A percentile compares a stretch with the other conserved stretches of the same genome.
Conservation (phyloP, 2,113 vertebrate genomes). For the Anolis carolinensis region DNA sequence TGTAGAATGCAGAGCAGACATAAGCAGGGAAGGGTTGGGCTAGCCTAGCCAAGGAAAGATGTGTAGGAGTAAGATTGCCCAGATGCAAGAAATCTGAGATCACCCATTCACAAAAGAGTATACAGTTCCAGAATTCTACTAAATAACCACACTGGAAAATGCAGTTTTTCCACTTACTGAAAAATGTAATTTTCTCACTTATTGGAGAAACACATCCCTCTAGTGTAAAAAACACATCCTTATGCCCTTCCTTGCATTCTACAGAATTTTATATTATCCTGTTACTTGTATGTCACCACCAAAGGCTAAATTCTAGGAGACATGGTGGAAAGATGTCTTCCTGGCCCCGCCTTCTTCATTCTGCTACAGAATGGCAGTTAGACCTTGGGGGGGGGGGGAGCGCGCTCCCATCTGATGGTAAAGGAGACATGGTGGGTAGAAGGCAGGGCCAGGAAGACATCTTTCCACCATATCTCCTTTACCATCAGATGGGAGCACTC, state of each 20-base stretch:
- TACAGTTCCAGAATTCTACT: background rate
- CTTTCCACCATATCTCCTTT: too few species aligned
- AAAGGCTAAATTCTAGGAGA: too few species aligned
- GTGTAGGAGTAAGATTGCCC: background rate
- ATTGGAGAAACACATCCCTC: background rate
- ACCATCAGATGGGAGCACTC: too few species aligned
- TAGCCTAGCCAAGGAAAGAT: background rate
- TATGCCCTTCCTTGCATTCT: background rate
- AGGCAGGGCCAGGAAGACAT: too few species aligned
- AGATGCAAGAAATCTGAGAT: background rate
- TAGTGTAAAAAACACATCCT: too few species aligned
- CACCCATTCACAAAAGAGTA: background rate
- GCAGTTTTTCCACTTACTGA: background rate
- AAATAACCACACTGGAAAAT: background rate
- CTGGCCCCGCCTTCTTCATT: too few species aligned
- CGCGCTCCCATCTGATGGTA: too few species aligned
- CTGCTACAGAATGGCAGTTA: too few species aligned
- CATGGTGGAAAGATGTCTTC: too few species aligned
- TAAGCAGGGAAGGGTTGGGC: background rate
- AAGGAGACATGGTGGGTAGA: too few species aligned
- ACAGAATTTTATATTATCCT: background rate
- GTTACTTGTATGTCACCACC: too few species aligned
- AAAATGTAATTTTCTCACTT: background rate
- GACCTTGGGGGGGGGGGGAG: too few species aligned
- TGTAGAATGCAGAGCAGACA: background rate